Evolutionary conservation across 2,797 vertebrate genomes (phyloP), one percentile per base, ranked within the genome.

Genomic region (Orestias chungarensis): DNA sequence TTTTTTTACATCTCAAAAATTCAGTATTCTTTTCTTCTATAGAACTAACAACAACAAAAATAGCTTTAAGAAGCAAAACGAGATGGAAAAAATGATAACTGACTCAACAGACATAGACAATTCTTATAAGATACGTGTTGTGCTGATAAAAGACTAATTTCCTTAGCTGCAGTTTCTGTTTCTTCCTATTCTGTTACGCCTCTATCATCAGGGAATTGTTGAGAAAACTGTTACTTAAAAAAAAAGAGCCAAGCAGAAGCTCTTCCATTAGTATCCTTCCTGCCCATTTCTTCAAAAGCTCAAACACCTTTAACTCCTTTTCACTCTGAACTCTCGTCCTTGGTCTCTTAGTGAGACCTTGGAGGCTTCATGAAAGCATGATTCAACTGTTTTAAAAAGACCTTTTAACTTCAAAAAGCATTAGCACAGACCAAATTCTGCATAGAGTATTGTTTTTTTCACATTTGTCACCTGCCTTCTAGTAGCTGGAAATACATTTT

Each of bases 171-270:
- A 20, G 18, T 64, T 79, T 81, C n/a, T 50, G 77, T 68, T 73
- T 78, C 73, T 78, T 74, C 75, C 78, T 66, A 67, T 77, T 72
- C 50, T n/a, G 70, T 84, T 76, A 66, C 73, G 57, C 73, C 76
- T 80, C 76, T 6, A 18, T 61, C 80, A 29, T 64, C 59, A 6
- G 80, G 79, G 82, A 64, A 81, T 59, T 42, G 55, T 66, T 76
- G 65, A 72, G 68, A 80, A 79, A 64, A 72, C 80, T 65, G 68
- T 61, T 38, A 71, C 74, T 23, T 33, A 25, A 62, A 25, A 62
- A 79, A 84, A 82, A 68, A 64, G 23, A 27, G 31, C 50, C 27
- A 17, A 20, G n/a, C 29, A 29, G 47, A 49, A 72, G 49, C 47
- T 54, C 47, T 27, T 71, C 59, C 55, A 66, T 66, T 49, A 66